phyloP scores from a whole-genome alignment of 2,888 invertebrate species.

The Crepidodera aurea region DNA sequence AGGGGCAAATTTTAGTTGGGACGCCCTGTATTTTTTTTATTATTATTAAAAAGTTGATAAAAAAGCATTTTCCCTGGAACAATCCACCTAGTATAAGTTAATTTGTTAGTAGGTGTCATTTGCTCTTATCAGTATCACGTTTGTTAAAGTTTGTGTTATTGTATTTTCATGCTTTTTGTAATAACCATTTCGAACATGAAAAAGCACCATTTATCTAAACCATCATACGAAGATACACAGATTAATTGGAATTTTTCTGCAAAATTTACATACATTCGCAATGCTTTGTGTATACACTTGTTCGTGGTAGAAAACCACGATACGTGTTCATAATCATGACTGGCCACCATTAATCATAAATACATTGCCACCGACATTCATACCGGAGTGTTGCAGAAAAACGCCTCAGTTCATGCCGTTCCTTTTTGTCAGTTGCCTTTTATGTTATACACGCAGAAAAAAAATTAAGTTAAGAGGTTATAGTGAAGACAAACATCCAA shows the following conservation, averaged over 20 bases:
- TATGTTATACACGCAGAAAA: not conserved
- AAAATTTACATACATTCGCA: constrained; percentile 26
- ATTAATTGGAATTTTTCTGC: constrained; percentile 26
- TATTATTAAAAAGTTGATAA: too few species aligned
- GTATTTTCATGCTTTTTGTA: not conserved
- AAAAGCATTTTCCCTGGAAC: too few species aligned
- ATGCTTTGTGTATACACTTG: constrained; percentile 24
- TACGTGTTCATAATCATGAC: constrained; percentile 37
- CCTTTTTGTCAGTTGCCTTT: constrained; percentile 5
- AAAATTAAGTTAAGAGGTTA: too few species aligned
- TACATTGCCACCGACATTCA: constrained; percentile 41
- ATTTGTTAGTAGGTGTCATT: not conserved
- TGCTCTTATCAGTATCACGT: not conserved
- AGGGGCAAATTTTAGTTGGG: too few species aligned
- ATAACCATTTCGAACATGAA: constrained; percentile 21
- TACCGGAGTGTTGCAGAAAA: constrained; percentile 39
- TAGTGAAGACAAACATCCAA: too few species aligned
- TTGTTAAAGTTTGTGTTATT: not conserved
- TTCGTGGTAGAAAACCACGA: constrained; percentile 16
- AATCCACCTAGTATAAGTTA: too few species aligned
- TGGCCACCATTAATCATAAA: constrained; percentile 43
- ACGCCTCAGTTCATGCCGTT: constrained; percentile 12
- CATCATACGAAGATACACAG: constrained; percentile 21
- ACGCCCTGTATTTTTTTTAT: too few species aligned
- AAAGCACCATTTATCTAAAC: constrained; percentile 17